Conservation (phyloP, 2,888 invertebrate genomes). For the Pseudococcus jackbeardsleyi region DNA sequence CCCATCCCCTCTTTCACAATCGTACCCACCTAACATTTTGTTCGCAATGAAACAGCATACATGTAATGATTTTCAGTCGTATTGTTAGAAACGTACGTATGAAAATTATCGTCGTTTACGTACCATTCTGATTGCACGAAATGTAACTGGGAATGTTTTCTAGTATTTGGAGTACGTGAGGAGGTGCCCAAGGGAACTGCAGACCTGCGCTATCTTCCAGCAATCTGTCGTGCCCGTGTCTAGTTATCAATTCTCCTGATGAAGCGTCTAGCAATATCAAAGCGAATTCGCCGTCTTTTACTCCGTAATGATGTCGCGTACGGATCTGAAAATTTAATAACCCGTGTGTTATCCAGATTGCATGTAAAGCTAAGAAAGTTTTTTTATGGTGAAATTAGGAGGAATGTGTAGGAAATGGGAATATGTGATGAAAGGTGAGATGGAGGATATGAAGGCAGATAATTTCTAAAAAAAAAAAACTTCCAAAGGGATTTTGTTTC, state of each 20-base stretch:
- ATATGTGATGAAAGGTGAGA: no score
- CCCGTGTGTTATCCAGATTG: not conserved
- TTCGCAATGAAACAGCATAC: not conserved
- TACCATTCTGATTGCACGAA: conserved; percentile 59
- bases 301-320: conserved; percentile 81
- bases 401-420: no score
- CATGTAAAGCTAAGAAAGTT: not conserved
- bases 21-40: not conserved
- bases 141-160: conserved; percentile 67
- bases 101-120: conserved; percentile 43
- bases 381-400: not conserved
- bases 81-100: not conserved
- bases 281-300: conserved; percentile 77
- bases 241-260: conserved; percentile 78
- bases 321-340: conserved; percentile 74
- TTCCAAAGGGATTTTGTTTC: no score
- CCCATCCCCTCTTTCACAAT: not conserved
- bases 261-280: conserved; percentile 78
- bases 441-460: no score
- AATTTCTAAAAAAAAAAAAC: no score
- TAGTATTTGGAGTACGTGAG: conserved; percentile 76
- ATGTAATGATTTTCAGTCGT: not conserved
- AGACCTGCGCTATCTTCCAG: conserved; percentile 78
- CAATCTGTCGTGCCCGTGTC: conserved; percentile 77
- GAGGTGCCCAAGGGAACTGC: conserved; percentile 85